Evolutionary conservation across 1,140 invertebrate species (phyloP), one percentile per base, ranked within the genome.

Genomic region (Agrypnia vestita): DNA sequence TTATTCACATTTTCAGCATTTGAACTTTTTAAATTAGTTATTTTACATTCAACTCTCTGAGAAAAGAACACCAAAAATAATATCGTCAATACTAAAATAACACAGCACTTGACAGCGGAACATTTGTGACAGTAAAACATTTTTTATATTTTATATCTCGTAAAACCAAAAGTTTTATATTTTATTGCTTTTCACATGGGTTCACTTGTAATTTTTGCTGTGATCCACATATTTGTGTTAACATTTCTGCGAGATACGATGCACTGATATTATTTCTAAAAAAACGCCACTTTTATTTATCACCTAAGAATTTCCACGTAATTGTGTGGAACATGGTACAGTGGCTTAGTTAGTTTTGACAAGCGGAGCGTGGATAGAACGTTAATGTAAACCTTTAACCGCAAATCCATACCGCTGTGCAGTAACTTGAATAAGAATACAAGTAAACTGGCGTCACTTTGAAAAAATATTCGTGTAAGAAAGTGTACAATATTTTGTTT

Each of bases 301-400:
- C 12, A 67, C 19, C 35, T 62, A 59, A 19, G 44, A 25, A 12
- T 49, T 61, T 62, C 12, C 49, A 9, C 13, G 19, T 51, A 53
- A n/a, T 44, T 25, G 21, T 56, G 6, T 75, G 35, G 17, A 15
- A 56, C n/a, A 25, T 11, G 35, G 62, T 15, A 6, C 44, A 67
- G n/a, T 15, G 1, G 17, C 44, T 62, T 77, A 77, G 46, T 78
- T 78, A 72, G 64, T 79, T 73, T 73, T 62, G 77, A 11, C 47
- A 44, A 79, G 7, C 77, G 19, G 53, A 62, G 53, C 77, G 55
- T 61, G 19, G 15, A 49, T 64, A 47, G 21, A 71, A 47, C 76
- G 53, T 17, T 79, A 73, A 74, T 73, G 73, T 35, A 64, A 73
- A 53, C 77, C 62, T 73, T 73, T 79, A 62, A 64, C 53, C 69